These are phyloP conservation scores for Euura saliciscinereae DNA, from an alignment of 1,140 invertebrate species.

Conservation along the genomic window DNA sequence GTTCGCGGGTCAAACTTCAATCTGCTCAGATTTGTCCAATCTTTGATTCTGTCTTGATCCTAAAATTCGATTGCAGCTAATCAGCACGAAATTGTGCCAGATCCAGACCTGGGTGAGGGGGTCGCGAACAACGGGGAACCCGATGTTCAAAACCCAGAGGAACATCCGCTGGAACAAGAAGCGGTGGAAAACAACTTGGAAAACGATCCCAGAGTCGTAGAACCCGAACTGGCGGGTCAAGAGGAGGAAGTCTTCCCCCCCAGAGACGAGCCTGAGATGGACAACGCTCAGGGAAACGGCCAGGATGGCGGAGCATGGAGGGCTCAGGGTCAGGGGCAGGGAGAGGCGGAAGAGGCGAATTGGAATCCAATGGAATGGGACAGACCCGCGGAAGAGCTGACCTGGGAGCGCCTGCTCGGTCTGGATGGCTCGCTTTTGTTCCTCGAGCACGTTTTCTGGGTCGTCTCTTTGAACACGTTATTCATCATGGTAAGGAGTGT, in stretches of 20 bases:
- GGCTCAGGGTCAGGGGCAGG: conserved; percentile 60
- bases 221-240: conserved; percentile 22
- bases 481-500: conserved; percentile 81
- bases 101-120: conserved; percentile 31
- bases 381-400: conserved; percentile 94
- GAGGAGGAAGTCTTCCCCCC: conserved; percentile 25
- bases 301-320: conserved; percentile 54
- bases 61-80: not conserved
- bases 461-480: conserved; percentile 94
- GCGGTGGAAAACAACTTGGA: conserved; percentile 32
- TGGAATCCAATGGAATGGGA: conserved; percentile 99
- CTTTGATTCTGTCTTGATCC: not conserved
- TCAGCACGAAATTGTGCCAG: conserved; percentile 27
- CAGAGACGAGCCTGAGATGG: conserved; percentile 33
- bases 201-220: conserved; percentile 21
- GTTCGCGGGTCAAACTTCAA: conserved; percentile 13
- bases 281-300: conserved; percentile 32
- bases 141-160: conserved; percentile 25
- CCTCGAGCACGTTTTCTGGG: conserved; percentile 99
- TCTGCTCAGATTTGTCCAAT: not conserved
- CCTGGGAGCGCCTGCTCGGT: conserved; percentile 95
- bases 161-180: conserved; percentile 30
- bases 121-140: conserved; percentile 40
- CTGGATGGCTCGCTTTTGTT: conserved; percentile 97
- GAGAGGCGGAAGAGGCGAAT: conserved; percentile 84